phyloP scores from a whole-genome alignment of 1,140 invertebrate genomes.

The Gonioctena quinquepunctata region DNA sequence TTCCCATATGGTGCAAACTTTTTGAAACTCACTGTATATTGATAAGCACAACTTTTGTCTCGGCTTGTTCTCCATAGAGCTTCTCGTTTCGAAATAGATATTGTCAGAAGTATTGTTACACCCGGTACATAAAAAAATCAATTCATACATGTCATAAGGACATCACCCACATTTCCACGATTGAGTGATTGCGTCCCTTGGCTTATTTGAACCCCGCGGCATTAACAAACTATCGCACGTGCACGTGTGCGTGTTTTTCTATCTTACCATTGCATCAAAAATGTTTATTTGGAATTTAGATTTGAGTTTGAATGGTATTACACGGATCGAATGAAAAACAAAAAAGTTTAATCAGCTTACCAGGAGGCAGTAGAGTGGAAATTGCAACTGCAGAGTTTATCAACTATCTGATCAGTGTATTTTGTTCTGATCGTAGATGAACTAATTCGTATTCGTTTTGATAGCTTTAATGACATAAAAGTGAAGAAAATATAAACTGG shows the following conservation, averaged over 20 bases:
- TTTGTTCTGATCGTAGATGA: too few relatives aligned
- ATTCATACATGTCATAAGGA: background rate
- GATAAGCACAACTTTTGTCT: too few relatives aligned
- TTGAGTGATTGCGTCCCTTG: constrained; percentile 1
- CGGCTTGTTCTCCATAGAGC: too few relatives aligned
- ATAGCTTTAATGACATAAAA: too few relatives aligned
- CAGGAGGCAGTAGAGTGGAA: background rate
- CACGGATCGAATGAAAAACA: background rate
- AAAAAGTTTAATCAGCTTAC: background rate
- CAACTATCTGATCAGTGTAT: too few relatives aligned
- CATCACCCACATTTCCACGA: background rate
- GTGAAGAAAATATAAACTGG: too few relatives aligned
- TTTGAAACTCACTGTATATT: too few relatives aligned
- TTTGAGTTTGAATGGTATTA: constrained; percentile 19
- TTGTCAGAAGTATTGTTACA: too few relatives aligned
- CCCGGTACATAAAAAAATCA: background rate
- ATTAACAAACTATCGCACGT: constrained; percentile 2
- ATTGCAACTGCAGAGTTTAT: too few relatives aligned
- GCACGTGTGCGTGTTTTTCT: constrained; percentile 30
- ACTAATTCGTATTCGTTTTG: too few relatives aligned
- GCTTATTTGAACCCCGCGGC: constrained; percentile 26
- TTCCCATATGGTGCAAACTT: too few relatives aligned
- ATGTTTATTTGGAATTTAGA: constrained; percentile 30
- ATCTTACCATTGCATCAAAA: constrained; percentile 34
- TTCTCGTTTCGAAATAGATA: too few relatives aligned